Evolutionary conservation across 2,113 vertebrate species (phyloP), one percentile per base, ranked within the genome.

Genomic region (Trematocara marginatum): DNA sequence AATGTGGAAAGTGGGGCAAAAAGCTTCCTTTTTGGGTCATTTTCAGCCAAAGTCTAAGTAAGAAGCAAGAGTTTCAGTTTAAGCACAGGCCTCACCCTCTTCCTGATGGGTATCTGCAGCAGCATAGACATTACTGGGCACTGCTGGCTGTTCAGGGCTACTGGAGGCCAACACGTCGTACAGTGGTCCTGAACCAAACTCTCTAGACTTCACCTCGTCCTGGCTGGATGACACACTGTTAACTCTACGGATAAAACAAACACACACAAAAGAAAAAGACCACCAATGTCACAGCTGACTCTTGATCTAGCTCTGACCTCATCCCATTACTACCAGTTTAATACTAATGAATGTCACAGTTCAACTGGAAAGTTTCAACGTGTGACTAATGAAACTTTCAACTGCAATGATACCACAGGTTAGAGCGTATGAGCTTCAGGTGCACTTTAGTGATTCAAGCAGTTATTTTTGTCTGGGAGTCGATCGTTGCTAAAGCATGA

Each of bases 141-240:
- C 97, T 89, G 96, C 97, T 92, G 97, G 97, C 95, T 97, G 96
- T 95, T 97, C 97, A 94, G 97, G 94, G 96, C 95, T 96, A 96
- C 96, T 97, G 90, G 97, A 96, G 95, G 96, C 94, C 91, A 97
- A 97, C 91, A 97, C 95, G 96, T 97, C 97, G 94, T 97, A 98
- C 91, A 97, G 95, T 66, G 95, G 96, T 96, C 96, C 96, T 92
- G 95, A 97, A 95, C 97, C 96, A 86, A 97, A 96, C 89, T 98
- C 98, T 97, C 96, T 97, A 91, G 97, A 97, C 96, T 98, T 99
- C 96, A 98, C 96, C 96, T 96, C 96, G 95, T 99, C 98, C 97
- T 98, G 97, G 95, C 97, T 97, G 95, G 97, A 96, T 97, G 97
- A 97, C 96, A 97, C 96, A 95, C 97, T 97, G 95, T 99, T 97